phyloP scores from a whole-genome alignment of 2,888 invertebrate species.

The Ophion obscuratus region DNA sequence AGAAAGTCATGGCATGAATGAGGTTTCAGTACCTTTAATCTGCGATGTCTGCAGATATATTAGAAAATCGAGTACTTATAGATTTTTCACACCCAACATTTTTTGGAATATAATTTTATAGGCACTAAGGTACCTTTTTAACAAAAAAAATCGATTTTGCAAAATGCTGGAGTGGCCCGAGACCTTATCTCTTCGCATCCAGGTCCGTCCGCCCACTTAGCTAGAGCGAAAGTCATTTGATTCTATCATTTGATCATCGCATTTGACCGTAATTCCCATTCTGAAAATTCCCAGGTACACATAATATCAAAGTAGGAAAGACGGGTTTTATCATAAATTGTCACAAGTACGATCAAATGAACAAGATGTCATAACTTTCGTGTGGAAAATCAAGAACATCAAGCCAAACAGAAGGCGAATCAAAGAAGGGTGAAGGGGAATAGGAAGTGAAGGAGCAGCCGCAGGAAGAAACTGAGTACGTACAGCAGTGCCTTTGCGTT shows the following conservation, averaged over 20 bases:
- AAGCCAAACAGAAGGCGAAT: slow-evolving; percentile 15
- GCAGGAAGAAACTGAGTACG: slow-evolving; percentile 40
- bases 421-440: slow-evolving; percentile 37
- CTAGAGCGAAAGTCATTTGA: slow-evolving; percentile 13
- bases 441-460: slow-evolving; percentile 16
- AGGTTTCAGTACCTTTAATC: no score
- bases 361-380: slow-evolving; percentile 25
- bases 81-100: no score
- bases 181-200: background rate
- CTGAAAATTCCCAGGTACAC: background rate
- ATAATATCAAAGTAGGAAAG: background rate
- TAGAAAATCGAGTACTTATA: no score
- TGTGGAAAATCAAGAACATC: slow-evolving; percentile 4
- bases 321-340: background rate
- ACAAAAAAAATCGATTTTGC: no score
- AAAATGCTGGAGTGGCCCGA: no score
- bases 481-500: slow-evolving; percentile 70
- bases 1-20: no score
- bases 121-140: no score
- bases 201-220: slow-evolving; percentile 6
- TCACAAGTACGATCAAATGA: background rate
- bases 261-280: background rate
- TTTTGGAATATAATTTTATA: no score
- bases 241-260: background rate
- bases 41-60: no score